Evolutionary conservation across 2,888 invertebrate species (phyloP), one percentile per base, ranked within the genome.

Genomic region (Sminthurinus aureus): DNA sequence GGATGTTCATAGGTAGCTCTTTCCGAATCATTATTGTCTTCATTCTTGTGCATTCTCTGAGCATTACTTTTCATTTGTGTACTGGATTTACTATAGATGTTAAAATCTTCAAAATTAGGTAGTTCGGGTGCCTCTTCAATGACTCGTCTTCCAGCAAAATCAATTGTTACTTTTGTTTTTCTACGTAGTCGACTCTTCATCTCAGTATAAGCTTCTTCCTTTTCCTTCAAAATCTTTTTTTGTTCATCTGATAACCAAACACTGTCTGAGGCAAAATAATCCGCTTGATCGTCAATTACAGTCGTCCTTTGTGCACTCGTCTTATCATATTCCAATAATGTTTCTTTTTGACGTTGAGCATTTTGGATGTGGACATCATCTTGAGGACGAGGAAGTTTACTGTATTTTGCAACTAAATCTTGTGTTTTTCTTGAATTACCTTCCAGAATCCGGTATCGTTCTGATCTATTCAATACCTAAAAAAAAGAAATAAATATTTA

Each of bases 281-380:
- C 98, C 86, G 95, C 93, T 90, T 98, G 97, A 90, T 98, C 98
- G 90, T 99, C 98, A 74, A 95, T 96, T 9, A 97, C 95, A 89
- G 93, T 93, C 0, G 92, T 92, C 81, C 88, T 81, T 66, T 84
- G 84, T 8, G 85, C 85, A 84, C 95, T 94, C 78, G 94, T 94
- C 82, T 93, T 93, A 90, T 98, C 97, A 90, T 93, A 97, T 89
- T 97, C 95, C 81, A 98, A 90, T 79, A 98, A 92, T 81, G 93
- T 93, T 90, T 98, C 94, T 87, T 96, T 93, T 84, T 95, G 95
- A 83, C 94, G 93, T 15, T 96, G 86, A 0, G 97, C 97, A 0
- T 93, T 93, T 79, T 89, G 88, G 26, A 90, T 88, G 24, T 69
- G 79, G 8, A 67, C 64, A 51, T 84, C 82, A 50, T 73, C 84